These are phyloP conservation scores for Drosophila neocordata DNA, from an alignment of 1,140 invertebrate genomes.

Conservation along the genomic window DNA sequence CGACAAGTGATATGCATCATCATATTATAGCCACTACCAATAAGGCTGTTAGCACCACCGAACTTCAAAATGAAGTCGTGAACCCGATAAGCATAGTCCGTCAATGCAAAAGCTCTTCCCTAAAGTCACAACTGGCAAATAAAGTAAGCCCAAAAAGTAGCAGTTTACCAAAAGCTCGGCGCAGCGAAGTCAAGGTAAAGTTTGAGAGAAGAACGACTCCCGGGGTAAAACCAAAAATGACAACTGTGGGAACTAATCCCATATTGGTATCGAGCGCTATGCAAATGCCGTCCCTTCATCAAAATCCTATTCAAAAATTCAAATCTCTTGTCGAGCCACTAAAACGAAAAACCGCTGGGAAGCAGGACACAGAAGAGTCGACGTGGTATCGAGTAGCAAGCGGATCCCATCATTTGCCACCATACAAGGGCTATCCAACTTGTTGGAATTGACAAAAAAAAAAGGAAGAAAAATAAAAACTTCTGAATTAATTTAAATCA, in stretches of 20 bases:
- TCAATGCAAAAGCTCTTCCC: neutral
- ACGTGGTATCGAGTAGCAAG: neutral
- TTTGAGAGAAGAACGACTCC: neutral
- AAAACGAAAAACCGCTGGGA: neutral
- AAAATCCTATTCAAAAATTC: neutral
- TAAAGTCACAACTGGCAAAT: neutral
- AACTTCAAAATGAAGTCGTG: neutral
- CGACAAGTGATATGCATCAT: neutral
- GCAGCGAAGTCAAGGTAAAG: neutral
- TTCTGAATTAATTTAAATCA: neutral
- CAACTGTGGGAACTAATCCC: neutral
- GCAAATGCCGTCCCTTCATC: neutral
- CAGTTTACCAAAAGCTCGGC: neutral
- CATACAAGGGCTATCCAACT: neutral
- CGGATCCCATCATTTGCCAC: neutral
- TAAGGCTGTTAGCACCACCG: constrained; percentile 16
- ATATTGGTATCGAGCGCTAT: neutral
- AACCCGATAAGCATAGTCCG: neutral
- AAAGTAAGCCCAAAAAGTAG: neutral
- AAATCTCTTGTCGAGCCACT: neutral
- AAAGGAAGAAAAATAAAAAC: no score
- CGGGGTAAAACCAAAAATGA: neutral
- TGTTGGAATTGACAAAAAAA: neutral
- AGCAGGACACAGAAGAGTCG: neutral
- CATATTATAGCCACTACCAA: constrained; percentile 8